Base-by-base conservation (phyloP, 2,888 invertebrate genomes). In the Amiota minor region DNA sequence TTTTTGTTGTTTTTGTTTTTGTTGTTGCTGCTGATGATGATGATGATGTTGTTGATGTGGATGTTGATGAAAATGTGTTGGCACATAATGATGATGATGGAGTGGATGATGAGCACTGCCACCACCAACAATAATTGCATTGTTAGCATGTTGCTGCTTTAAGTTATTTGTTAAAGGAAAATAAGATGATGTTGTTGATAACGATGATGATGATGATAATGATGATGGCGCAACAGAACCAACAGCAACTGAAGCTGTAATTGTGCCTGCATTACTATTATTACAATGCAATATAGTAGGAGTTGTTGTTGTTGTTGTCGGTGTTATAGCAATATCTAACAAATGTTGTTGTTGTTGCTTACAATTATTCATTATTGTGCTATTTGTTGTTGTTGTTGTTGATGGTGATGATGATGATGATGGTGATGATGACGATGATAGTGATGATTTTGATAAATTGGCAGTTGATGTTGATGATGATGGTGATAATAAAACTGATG, bases 361-460 rank as follows among this genome's bases (percentile, higher is more conserved):
- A 35, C 6, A 35, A 35, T 35, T 35, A 35, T 35, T 35, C 53
- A 50, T 50, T 50, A 6, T 10, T 50, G 8, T 50, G 53, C n/a
- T 2, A n/a, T 50, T 12, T 50, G 12, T 50, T 55, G 72, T 50
- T 77, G 76, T 56, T 35, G 50, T 68, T 74, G 23, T 47, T 47
- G 53, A 14, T 49, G 11, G 49, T 76, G 64, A 72, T 76, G 74
- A 71, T 75, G 68, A 75, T 76, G 76, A 73, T 77, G 73, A 62
- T 76, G 64, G 71, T 61, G 46, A 64, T 18, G 49, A 47, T 67
- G 49, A 67, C 18, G 50, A 50, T 46, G 67, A 12, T 23, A 56
- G 23, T 12, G 56, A 65, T 18, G 72, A 46, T 55, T 68, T 69
- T 53, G 73, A 46, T 69, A 64, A 70, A 20, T 67, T 67, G 55